Evolutionary conservation across 2,797 vertebrate genomes (phyloP).

Genomic region (Lepus oiostolus): DNA sequence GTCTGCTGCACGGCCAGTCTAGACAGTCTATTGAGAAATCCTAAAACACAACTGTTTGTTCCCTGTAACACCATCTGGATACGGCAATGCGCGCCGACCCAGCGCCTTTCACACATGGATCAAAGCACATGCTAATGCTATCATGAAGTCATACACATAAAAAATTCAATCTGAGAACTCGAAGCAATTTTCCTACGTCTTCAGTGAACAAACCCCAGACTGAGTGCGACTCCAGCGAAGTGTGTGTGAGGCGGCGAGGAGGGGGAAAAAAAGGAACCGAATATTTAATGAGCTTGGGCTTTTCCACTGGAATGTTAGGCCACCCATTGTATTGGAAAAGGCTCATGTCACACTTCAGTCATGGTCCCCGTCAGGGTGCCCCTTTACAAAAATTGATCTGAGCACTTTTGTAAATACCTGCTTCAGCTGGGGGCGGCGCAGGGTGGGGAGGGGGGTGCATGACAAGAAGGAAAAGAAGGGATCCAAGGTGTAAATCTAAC

Average conservation of each 20-base stretch:
- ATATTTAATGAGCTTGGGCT: slow-evolving; percentile 91
- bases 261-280: slow-evolving; percentile 87
- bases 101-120: slow-evolving; percentile 93
- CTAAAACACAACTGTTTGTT: slow-evolving; percentile 98
- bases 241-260: slow-evolving; percentile 87
- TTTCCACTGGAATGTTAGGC: slow-evolving; percentile 90
- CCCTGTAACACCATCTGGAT: slow-evolving; percentile 98
- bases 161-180: slow-evolving; percentile 93
- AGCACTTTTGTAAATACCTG: slow-evolving; percentile 91
- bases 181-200: slow-evolving; percentile 91
- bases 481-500: slow-evolving; percentile 86
- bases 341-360: slow-evolving; percentile 92
- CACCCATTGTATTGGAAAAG: slow-evolving; percentile 93
- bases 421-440: slow-evolving; percentile 83
- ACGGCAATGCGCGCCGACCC: slow-evolving; percentile 95
- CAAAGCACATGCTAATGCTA: slow-evolving; percentile 93
- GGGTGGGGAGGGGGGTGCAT: slow-evolving; percentile 80
- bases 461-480: slow-evolving; percentile 82
- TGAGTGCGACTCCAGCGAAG: slow-evolving; percentile 89
- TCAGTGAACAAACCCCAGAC: slow-evolving; percentile 91
- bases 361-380: slow-evolving; percentile 90
- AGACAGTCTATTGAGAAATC: slow-evolving; percentile 99
- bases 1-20: slow-evolving; percentile 99
- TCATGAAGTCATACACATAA: slow-evolving; percentile 93
- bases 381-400: slow-evolving; percentile 91